Evolutionary conservation across 2,888 invertebrate species (phyloP).

Genomic region (Scaptomyza polygonia): DNA sequence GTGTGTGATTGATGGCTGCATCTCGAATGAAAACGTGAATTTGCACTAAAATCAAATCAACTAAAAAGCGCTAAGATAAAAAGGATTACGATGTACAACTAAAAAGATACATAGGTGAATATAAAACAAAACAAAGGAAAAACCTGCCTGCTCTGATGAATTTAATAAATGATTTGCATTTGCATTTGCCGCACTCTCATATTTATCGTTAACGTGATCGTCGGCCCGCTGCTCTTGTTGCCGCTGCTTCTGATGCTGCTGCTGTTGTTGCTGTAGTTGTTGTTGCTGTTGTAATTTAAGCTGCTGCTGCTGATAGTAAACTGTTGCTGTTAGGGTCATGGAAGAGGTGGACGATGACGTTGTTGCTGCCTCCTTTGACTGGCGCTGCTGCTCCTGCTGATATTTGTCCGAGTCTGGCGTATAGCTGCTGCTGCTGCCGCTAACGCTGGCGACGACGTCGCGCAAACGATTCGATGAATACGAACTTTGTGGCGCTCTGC

Average conservation of each 20-base stretch:
- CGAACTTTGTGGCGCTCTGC: conserved; percentile 67
- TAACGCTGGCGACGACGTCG: conserved; percentile 36
- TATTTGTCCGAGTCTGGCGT: conserved; percentile 26
- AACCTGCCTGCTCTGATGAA: conserved; percentile 79
- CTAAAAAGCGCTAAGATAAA: conserved; percentile 46
- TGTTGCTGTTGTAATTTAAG: conserved; percentile 21
- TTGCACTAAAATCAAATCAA: conserved; percentile 38
- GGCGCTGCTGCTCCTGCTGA: conserved; percentile 14
- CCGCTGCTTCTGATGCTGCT: conserved; percentile 22
- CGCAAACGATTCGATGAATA: conserved; percentile 71
- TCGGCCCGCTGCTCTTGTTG: conserved; percentile 15
- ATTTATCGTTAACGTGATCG: conserved; percentile 34
- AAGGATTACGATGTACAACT: conserved; percentile 32
- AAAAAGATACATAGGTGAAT: conserved; percentile 41
- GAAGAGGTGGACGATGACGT: conserved; percentile 26
- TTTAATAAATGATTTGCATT: conserved; percentile 61
- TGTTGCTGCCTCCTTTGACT: conserved; percentile 9
- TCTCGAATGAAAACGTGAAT: conserved; percentile 3
- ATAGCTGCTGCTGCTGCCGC: conserved; percentile 15
- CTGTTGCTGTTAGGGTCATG: conserved; percentile 68
- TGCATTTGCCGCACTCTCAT: conserved; percentile 59
- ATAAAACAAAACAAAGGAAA: conserved; percentile 45
- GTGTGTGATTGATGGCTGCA: conserved; percentile 22
- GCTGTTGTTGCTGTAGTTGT: conserved; percentile 45
- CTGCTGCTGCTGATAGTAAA: conserved; percentile 72